A percentile compares a stretch with the other conserved stretches of the same genome.
These are phyloP conservation scores for Falco columbarius DNA, from an alignment of 2,797 vertebrate genomes.

Conservation along the genomic window DNA sequence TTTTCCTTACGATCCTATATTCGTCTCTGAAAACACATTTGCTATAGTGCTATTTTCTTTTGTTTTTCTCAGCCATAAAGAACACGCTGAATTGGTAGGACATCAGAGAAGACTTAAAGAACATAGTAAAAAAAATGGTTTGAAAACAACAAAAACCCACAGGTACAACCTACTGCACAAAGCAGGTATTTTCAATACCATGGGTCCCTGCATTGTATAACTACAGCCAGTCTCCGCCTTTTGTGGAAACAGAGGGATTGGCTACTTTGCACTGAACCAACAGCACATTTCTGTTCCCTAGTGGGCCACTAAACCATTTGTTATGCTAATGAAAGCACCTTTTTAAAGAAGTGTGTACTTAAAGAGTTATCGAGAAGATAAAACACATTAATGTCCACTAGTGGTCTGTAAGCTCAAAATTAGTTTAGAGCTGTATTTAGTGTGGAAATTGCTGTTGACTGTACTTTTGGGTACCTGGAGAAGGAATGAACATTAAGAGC, in stretches of 20 bases:
- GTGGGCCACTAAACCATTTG: not conserved
- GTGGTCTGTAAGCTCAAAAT: not conserved
- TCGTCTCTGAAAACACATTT: not conserved
- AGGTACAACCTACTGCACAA: not conserved
- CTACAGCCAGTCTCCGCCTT: not conserved
- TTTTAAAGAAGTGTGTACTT: not conserved
- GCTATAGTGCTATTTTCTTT: not conserved
- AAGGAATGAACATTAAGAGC: not conserved
- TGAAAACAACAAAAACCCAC: not conserved
- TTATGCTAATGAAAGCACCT: not conserved
- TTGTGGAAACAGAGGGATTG: not conserved
- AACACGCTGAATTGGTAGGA: not conserved
- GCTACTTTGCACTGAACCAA: not conserved
- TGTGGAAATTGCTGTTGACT: not conserved
- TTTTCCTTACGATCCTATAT: not conserved
- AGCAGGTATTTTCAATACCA: not conserved
- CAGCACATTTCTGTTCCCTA: not conserved
- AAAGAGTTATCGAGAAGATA: not conserved
- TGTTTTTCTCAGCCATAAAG: not conserved
- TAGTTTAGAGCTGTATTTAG: not conserved
- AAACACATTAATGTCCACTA: not conserved
- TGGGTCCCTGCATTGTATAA: too few species aligned
- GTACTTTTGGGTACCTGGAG: not conserved
- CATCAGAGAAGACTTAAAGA: not conserved
- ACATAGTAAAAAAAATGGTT: not conserved